Conservation (phyloP, 2,797 vertebrate genomes). For the Hapalemur alaotrensis region DNA sequence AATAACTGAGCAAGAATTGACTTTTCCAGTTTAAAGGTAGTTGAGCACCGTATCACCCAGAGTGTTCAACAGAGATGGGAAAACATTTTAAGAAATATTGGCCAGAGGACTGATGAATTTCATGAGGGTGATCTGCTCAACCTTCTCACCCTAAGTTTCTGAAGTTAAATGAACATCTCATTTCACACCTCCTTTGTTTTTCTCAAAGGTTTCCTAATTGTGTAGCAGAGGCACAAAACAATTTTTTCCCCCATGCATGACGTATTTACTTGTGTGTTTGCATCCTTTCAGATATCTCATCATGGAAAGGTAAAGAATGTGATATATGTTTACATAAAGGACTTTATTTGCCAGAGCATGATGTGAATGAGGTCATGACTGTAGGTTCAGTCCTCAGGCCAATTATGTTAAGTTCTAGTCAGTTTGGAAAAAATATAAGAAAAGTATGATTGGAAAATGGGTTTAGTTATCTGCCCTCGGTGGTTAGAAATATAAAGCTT, state of each 20-base stretch:
- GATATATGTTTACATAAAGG: background rate
- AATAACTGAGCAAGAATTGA: slow-evolving; percentile 25
- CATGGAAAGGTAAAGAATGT: background rate
- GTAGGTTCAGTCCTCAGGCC: background rate
- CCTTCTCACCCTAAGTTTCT: background rate
- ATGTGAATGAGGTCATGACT: background rate
- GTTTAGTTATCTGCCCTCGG: background rate
- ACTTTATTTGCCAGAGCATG: background rate
- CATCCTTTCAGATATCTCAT: background rate
- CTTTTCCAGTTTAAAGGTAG: background rate
- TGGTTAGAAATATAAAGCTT: background rate
- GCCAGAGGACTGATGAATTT: background rate
- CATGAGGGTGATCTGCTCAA: background rate
- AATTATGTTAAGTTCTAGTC: background rate
- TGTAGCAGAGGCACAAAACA: background rate
- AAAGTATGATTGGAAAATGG: background rate
- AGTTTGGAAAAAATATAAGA: background rate
- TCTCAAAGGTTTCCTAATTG: background rate
- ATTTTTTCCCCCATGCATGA: background rate
- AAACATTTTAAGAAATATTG: background rate
- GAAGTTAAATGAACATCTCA: background rate
- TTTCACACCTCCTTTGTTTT: background rate
- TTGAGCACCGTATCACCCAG: background rate
- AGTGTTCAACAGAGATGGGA: background rate
- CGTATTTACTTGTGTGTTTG: background rate